Evolutionary conservation across 2,888 invertebrate species (phyloP), one percentile per base, ranked within the genome.

Genomic region (Aphrophora alni): DNA sequence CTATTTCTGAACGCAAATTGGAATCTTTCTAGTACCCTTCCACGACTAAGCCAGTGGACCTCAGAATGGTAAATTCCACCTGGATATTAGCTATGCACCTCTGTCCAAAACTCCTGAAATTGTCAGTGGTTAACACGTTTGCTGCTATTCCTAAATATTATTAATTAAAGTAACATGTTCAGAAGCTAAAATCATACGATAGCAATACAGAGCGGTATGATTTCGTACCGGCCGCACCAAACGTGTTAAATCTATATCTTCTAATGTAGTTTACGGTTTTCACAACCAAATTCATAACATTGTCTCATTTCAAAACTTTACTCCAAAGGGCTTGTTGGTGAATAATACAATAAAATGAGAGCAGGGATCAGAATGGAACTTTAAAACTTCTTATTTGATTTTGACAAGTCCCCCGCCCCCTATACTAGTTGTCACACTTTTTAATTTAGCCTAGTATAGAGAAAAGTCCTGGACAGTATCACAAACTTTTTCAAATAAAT

Each of bases 321-420:
- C 44, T 75, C 8, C 24, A 26, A 44, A 33, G 44, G 38, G 75
- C 33, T 44, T 75, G 44, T 75, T 24, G 44, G 24, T 21, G 33
- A 24, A 26, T 33, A 8, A 33, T 33, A 8, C 33, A 33, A 33
- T 33, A 8, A 33, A 33, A 33, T 33, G 33, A 33, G 8, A 33
- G 33, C 33, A 33, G 33, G 33, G 33, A 33, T 33, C 33, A 5
- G 3, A 5, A 5, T 8, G 33, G 33, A 3, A 5, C 33, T 21
- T 73, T 10, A 17, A 28, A 7, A 88, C 89, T 87, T 89, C 89
- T 85, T 89, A 89, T 44, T 44, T 44, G 2, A 44, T 44, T 44
- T 44, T 44, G 44, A 14, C 44, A 44, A 44, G 12, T 14, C 44
- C 1, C 12, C 17, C 44, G 2, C 14, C 17, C 2, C 12, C 14